These are phyloP conservation scores for Coregonus ussuriensis DNA, from an alignment of 2,797 vertebrate species.

Conservation along the genomic window DNA sequence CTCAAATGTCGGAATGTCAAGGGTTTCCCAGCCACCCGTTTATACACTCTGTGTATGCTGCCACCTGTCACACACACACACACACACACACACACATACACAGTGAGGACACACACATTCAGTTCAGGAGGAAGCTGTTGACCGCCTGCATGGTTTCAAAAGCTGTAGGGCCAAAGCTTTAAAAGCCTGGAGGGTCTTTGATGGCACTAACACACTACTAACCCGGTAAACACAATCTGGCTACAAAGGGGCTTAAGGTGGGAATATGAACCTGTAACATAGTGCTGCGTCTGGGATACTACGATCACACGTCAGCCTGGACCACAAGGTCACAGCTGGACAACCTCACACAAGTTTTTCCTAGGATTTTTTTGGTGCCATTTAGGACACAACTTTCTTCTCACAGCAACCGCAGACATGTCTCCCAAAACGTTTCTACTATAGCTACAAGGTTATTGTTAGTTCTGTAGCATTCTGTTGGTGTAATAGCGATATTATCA, in stretches of 20 bases:
- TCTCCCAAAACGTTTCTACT: neutral
- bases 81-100: constrained; percentile 22
- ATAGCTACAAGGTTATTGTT: neutral
- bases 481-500: neutral
- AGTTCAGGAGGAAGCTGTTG: constrained; percentile 53
- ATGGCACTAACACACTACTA: constrained; percentile 63
- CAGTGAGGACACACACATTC: neutral
- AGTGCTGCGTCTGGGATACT: no score
- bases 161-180: constrained; percentile 56
- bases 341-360: neutral
- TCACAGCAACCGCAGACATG: neutral
- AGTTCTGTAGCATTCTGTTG: neutral
- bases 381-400: neutral
- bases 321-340: neutral
- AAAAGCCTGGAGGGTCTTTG: constrained; percentile 52
- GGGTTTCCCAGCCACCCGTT: constrained; percentile 60
- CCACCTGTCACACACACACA: no score
- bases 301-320: no score
- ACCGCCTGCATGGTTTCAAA: neutral
- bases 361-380: neutral
- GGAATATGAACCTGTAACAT: constrained; percentile 18
- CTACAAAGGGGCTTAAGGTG: constrained; percentile 52
- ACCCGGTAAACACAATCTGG: constrained; percentile 57
- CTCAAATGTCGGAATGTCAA: constrained; percentile 65
- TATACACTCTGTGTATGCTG: constrained; percentile 22